phyloP scores from a whole-genome alignment of 1,140 invertebrate species.

The Heliconius congener region DNA sequence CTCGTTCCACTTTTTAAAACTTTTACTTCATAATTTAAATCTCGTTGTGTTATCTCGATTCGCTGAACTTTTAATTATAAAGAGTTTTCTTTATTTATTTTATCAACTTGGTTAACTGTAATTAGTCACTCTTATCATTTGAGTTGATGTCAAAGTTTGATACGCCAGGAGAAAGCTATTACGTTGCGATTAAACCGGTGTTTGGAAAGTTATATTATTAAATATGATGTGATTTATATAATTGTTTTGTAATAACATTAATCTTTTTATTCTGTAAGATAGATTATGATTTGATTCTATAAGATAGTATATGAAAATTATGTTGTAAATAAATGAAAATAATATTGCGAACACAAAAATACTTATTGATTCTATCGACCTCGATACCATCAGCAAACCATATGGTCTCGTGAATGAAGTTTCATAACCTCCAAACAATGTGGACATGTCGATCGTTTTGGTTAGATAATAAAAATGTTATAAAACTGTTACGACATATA shows the following conservation, averaged over 20 bases:
- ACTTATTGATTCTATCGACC: background rate
- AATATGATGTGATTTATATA: background rate
- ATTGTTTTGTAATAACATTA: no score
- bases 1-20: background rate
- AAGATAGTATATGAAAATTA: background rate
- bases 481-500: background rate
- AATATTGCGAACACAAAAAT: background rate
- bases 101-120: conserved; percentile 3
- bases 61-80: conserved; percentile 8
- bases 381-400: background rate
- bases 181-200: background rate
- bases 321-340: background rate
- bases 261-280: no score
- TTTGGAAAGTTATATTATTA: background rate
- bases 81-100: conserved; percentile 10
- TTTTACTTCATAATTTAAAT: conserved; percentile 2
- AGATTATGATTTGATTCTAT: no score
- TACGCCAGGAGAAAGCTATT: conserved; percentile 1
- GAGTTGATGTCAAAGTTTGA: conserved; percentile 2
- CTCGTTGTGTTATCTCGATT: background rate
- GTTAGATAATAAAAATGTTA: conserved; percentile 3
- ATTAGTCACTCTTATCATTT: conserved; percentile 1
- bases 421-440: conserved; percentile 6
- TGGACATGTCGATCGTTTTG: background rate
- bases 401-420: conserved; percentile 2